phyloP scores from a whole-genome alignment of 2,113 vertebrate genomes.

The Mixornis gularis region DNA sequence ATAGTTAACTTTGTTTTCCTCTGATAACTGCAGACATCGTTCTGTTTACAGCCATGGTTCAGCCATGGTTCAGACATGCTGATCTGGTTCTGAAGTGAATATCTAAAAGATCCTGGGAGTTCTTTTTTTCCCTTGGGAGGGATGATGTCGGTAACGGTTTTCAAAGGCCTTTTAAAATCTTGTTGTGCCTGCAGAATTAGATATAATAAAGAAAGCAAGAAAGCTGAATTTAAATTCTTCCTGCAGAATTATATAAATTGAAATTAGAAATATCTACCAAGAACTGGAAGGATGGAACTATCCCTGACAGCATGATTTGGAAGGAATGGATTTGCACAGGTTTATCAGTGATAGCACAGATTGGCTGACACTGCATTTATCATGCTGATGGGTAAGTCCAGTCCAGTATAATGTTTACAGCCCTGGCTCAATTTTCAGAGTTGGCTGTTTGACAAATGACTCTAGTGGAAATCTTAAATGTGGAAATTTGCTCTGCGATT shows the following conservation, averaged over 20 bases:
- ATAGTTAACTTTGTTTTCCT: background rate
- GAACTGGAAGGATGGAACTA: background rate
- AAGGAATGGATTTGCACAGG: background rate
- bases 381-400: background rate
- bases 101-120: background rate
- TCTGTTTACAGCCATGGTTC: background rate
- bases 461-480: background rate
- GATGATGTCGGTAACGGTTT: background rate
- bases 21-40: background rate
- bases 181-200: background rate
- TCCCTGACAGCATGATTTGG: background rate
- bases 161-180: background rate
- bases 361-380: background rate
- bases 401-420: background rate
- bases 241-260: background rate
- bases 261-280: background rate
- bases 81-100: background rate
- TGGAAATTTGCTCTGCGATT: constrained; percentile 6
- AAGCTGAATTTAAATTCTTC: background rate
- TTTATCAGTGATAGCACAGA: background rate
- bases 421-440: background rate
- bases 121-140: background rate
- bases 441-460: background rate
- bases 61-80: background rate
- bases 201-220: background rate